Base-by-base conservation (phyloP, 1,140 invertebrate species). In the Amphibalanus amphitrite region DNA sequence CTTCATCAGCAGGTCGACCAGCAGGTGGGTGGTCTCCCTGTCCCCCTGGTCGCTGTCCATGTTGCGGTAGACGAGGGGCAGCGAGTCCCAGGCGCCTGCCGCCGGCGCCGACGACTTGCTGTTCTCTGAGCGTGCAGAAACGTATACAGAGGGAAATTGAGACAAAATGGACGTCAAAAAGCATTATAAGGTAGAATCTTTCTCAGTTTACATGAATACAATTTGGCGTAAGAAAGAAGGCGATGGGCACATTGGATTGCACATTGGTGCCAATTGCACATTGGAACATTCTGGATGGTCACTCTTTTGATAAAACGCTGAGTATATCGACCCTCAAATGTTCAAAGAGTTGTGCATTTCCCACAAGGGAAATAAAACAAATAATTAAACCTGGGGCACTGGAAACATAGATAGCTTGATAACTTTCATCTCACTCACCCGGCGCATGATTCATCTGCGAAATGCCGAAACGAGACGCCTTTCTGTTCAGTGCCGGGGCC, bases 1-100 rank as follows among this genome's bases (percentile, higher is more conserved):
- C 82, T 95, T 95, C 89, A 98, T 95, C 0, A 98, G 84, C 8
- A 98, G 84, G 77, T 95, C 93, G 6, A 97, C 88, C 28, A 97
- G 81, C 28, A 97, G 82, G 80, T 97, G 94, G 74, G 95, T 92
- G 0, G 95, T 96, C 82, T 97, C 93, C 77, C 90, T 87, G 79
- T 98, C 95, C 28, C 91, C 86, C 79, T 97, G 94, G 79, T 97
- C 93, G 64, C 64, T 26, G 64, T 26, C 20, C 64, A 65, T 6
- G n/a, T 23, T 23, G 23, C 64, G 64, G 26, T 65, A 65, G 26
- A 65, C 23, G 6, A 65, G 64, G 10, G 64, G 20, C 64, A 65
- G 64, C 4, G 10, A 23, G 26, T 23, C 64, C 23, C 10, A 23
- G 26, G 6, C 64, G 23, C 10, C 6, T 25, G 64, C 26, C 64